Evolutionary conservation across 2,888 invertebrate genomes (phyloP), one percentile per base, ranked within the genome.

Genomic region (Prenolepis imparis): DNA sequence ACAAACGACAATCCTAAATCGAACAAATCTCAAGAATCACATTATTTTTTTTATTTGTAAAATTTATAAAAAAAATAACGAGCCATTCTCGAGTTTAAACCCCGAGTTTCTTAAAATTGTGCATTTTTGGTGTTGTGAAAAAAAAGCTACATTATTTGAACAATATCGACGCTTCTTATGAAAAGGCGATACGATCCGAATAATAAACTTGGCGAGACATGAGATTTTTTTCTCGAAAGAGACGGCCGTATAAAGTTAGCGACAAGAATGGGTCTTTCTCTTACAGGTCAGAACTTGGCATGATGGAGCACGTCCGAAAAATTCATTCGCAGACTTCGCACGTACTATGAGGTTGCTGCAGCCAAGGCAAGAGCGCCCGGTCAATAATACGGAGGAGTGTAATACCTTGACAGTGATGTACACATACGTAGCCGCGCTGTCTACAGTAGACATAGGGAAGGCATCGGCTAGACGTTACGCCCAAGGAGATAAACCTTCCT

Each of bases 331-430:
- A 63, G 80, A 74, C 55, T 64, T 78, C 21, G 63, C 80, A 63
- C 81, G 81, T 73, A 44, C n/a, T 24, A 11, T 12, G n/a, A 61
- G 59, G 24, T n/a, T n/a, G 66, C 66, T 59, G 82, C 67, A 85
- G 85, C 84, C 72, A 72, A 61, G 72, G 72, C 72, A 66, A 66
- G 57, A 55, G 44, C 70, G 44, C 70, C 70, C 84, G 85, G 84
- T 85, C 85, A 84, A 85, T 85, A 84, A 85, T 85, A 85, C 84
- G 36, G 28, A 28, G 67, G 44, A 67, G 66, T 85, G 48, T 52
- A n/a, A 70, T 57, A 75, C 77, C 84, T 85, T 84, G 78, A 84
- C 68, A 52, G 84, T 57, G 28, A 72, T 32, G 70, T 78, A 59
- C 72, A 80, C 44, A 32, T 74, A 32, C 6, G 24, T 24, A 48